Evolutionary conservation across 2,888 invertebrate genomes (phyloP).

Genomic region (Halictus quadricinctus): DNA sequence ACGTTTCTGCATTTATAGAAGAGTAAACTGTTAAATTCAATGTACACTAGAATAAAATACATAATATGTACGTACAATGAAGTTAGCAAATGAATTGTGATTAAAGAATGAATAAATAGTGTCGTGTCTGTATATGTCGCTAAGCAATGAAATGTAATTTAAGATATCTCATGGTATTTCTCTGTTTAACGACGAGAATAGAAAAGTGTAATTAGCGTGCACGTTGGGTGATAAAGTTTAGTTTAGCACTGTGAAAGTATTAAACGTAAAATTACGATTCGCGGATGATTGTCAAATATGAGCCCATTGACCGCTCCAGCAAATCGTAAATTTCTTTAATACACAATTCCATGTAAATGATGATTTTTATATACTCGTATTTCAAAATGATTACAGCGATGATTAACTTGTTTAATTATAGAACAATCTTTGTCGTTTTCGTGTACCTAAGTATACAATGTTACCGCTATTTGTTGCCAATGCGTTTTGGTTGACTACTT

Average conservation of each 20-base stretch:
- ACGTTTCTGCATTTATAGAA: not conserved
- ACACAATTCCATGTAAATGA: conserved; percentile 19
- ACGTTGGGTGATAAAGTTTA: conserved; percentile 11
- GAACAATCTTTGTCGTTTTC: not conserved
- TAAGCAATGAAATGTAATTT: conserved; percentile 17
- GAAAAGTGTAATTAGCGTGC: not conserved
- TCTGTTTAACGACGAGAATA: not conserved
- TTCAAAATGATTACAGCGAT: not conserved
- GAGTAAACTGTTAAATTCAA: conserved; percentile 1
- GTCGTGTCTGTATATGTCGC: conserved; percentile 33
- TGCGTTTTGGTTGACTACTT: not conserved
- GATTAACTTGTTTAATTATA: not conserved
- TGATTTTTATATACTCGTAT: conserved; percentile 14
- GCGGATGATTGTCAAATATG: conserved; percentile 74
- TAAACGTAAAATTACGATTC: conserved; percentile 64
- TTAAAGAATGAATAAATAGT: conserved; percentile 17
- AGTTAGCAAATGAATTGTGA: conserved; percentile 24
- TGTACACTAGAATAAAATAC: conserved; percentile 1
- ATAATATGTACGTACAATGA: not conserved
- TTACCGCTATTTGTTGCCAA: not conserved
- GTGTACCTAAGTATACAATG: not conserved
- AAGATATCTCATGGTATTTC: not conserved
- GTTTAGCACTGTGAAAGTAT: conserved; percentile 31
- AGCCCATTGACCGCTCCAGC: conserved; percentile 78
- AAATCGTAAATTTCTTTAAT: conserved; percentile 59